Conservation (phyloP, 2,797 vertebrate genomes). For the Sebastes flavidus region DNA sequence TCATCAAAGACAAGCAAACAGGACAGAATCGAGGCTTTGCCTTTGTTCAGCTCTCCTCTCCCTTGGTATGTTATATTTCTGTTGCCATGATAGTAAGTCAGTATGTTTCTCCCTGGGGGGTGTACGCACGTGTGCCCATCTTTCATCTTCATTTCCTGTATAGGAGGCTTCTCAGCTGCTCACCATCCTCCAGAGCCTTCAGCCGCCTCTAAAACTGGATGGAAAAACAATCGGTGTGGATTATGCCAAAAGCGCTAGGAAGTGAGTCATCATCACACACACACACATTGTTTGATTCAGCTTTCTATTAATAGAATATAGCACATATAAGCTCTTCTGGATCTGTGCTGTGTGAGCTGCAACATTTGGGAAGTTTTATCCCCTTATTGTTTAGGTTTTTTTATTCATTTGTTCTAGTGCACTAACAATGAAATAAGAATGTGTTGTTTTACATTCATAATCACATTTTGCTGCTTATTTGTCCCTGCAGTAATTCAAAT, state of each 20-base stretch:
- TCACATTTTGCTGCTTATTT: not conserved
- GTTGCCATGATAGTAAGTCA: not conserved
- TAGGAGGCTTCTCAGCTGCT: slow-evolving; percentile 94
- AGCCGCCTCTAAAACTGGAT: slow-evolving; percentile 93
- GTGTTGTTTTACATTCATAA: not conserved
- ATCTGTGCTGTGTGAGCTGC: not conserved
- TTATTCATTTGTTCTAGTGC: not conserved
- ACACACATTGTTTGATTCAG: not conserved
- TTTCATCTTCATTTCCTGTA: not conserved
- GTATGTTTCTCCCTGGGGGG: not conserved
- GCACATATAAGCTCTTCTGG: not conserved
- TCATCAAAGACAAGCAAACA: slow-evolving; percentile 95
- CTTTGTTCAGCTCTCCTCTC: slow-evolving; percentile 92
- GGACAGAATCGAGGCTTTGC: slow-evolving; percentile 94
- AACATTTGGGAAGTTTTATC: not conserved
- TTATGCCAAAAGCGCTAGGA: slow-evolving; percentile 94
- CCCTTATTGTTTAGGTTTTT: not conserved
- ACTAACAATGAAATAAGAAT: not conserved
- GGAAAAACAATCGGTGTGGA: slow-evolving; percentile 96
- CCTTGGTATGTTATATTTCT: slow-evolving; percentile 82
- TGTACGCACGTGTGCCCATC: not conserved
- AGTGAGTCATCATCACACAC: slow-evolving; percentile 74
- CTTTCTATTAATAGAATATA: not conserved
- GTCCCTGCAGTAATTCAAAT: not conserved
- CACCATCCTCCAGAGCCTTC: slow-evolving; percentile 91